Percentiles rank a stretch among this genome's conserved stretches.
Evolutionary conservation across 1,140 invertebrate species (phyloP).

Genomic region (Danaus plexippus): DNA sequence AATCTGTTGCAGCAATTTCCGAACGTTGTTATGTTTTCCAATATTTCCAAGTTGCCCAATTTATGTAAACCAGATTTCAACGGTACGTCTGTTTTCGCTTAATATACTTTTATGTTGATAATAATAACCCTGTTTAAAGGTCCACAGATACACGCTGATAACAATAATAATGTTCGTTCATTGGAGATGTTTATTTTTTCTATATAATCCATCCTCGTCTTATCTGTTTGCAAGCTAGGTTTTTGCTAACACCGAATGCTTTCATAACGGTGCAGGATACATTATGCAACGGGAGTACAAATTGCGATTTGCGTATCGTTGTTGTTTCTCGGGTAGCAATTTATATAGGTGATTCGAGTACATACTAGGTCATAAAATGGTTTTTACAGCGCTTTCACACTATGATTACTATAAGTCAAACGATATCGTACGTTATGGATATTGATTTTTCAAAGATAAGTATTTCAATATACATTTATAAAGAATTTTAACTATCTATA

Average conservation of each 20-base stretch:
- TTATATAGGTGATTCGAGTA: slow-evolving; percentile 17
- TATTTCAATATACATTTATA: too few species aligned
- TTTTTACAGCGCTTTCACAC: not conserved
- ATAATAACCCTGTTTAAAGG: too few species aligned
- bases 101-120: too few species aligned
- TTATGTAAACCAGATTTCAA: slow-evolving; percentile 21
- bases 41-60: slow-evolving; percentile 6
- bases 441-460: too few species aligned
- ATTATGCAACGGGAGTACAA: slow-evolving; percentile 21
- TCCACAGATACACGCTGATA: too few species aligned
- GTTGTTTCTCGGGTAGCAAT: slow-evolving; percentile 18
- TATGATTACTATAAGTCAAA: slow-evolving; percentile 1
- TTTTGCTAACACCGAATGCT: slow-evolving; percentile 7
- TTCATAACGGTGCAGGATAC: slow-evolving; percentile 15
- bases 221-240: not conserved
- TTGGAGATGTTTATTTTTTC: too few species aligned
- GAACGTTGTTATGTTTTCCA: too few species aligned
- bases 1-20: too few species aligned
- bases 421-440: too few species aligned
- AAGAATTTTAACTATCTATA: too few species aligned
- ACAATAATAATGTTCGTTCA: too few species aligned
- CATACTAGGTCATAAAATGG: not conserved
- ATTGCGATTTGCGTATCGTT: slow-evolving; percentile 21
- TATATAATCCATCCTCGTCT: too few species aligned
- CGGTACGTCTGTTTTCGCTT: slow-evolving; percentile 16